These are phyloP conservation scores for Mya arenaria DNA, from an alignment of 1,140 invertebrate species.

Conservation along the genomic window DNA sequence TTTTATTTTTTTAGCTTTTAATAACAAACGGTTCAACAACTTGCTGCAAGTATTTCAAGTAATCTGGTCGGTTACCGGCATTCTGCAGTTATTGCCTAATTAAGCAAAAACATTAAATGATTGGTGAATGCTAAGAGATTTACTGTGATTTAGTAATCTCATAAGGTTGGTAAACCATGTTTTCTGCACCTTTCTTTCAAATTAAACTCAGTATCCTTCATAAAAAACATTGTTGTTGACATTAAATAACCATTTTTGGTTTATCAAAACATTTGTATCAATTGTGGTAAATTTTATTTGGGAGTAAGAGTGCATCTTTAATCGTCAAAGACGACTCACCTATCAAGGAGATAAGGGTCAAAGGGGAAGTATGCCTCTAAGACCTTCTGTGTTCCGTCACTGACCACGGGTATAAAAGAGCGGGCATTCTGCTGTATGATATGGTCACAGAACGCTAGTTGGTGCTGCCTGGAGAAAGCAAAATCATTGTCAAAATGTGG, in stretches of 20 bases:
- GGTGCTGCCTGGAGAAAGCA: slow-evolving; percentile 85
- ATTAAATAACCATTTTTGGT: slow-evolving; percentile 51
- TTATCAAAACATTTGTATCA: too few species aligned
- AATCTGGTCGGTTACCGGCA: too few species aligned
- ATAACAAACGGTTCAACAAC: too few species aligned
- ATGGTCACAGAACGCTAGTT: slow-evolving; percentile 95
- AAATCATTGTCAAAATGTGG: too few species aligned
- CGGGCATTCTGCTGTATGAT: slow-evolving; percentile 93
- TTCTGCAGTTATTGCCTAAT: too few species aligned
- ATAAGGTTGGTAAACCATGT: background rate
- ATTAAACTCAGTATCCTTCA: slow-evolving; percentile 56
- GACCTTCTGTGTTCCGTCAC: slow-evolving; percentile 57
- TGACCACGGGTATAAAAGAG: slow-evolving; percentile 83
- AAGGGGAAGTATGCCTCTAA: slow-evolving; percentile 91
- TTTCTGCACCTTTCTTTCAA: background rate
- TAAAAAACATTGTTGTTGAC: slow-evolving; percentile 67
- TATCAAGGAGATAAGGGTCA: slow-evolving; percentile 88
- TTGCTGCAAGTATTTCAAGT: too few species aligned
- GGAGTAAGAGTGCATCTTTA: background rate
- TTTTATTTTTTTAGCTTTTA: too few species aligned
- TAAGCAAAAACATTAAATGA: too few species aligned
- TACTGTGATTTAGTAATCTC: too few species aligned
- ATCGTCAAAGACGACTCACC: slow-evolving; percentile 79
- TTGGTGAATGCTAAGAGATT: too few species aligned
- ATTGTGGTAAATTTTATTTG: background rate